phyloP scores from a whole-genome alignment of 1,140 invertebrate genomes.

The Atta texana region DNA sequence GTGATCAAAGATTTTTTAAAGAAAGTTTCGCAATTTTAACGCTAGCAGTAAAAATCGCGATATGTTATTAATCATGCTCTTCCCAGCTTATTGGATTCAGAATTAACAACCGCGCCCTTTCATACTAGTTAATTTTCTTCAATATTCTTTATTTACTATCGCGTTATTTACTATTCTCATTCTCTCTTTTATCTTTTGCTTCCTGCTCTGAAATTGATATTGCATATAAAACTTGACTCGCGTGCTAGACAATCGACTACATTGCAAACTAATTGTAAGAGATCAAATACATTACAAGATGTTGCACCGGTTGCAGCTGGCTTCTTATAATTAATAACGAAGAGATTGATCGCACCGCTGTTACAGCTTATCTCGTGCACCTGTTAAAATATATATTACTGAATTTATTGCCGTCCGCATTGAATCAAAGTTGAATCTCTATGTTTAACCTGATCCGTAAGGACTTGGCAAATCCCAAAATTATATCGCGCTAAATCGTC shows the following conservation, averaged over 20 bases:
- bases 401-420: conserved; percentile 9
- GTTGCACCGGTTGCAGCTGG: conserved; percentile 23
- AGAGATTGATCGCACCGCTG: background rate
- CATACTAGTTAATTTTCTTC: conserved; percentile 5
- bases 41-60: background rate
- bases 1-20: background rate
- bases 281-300: conserved; percentile 36
- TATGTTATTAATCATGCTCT: conserved; percentile 17
- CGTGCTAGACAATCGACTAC: background rate
- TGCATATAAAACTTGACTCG: conserved; percentile 7
- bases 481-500: background rate
- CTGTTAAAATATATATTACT: conserved; percentile 33
- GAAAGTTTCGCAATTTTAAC: background rate
- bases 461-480: background rate
- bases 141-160: background rate
- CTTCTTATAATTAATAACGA: conserved; percentile 24
- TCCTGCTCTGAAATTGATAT: conserved; percentile 29
- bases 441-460: background rate
- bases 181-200: background rate
- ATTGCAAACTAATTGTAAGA: conserved; percentile 35
- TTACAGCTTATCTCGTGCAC: background rate
- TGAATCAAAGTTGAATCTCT: background rate
- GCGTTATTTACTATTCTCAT: background rate
- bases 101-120: conserved; percentile 10
- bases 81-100: background rate